These are phyloP conservation scores for Acanthisitta chloris DNA, from an alignment of 2,113 vertebrate species.

Conservation along the genomic window DNA sequence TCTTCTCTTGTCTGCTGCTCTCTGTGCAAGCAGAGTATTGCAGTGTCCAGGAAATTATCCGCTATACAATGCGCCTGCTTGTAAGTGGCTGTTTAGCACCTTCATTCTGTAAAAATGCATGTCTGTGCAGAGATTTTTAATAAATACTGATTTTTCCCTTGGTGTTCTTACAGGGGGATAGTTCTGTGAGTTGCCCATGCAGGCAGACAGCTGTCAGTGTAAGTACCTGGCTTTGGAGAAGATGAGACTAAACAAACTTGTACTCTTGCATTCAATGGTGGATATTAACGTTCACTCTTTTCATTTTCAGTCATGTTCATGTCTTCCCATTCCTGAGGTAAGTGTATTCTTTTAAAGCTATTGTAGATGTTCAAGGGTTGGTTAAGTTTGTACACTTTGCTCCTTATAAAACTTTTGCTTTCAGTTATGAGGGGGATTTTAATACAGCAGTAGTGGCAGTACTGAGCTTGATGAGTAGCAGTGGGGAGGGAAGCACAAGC, in stretches of 20 bases:
- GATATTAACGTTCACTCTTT: constrained; percentile 17
- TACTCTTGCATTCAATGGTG: background rate
- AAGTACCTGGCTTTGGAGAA: constrained; percentile 32
- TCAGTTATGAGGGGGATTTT: background rate
- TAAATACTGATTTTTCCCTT: background rate
- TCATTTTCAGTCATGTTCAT: constrained; percentile 62
- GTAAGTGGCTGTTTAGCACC: constrained; percentile 43
- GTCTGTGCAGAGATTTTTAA: background rate
- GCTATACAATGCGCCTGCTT: background rate
- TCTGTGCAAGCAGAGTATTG: background rate
- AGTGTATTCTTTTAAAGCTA: background rate
- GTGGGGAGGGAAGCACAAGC: background rate
- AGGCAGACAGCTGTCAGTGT: constrained; percentile 30
- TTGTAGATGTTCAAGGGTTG: background rate
- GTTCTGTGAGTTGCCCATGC: constrained; percentile 35
- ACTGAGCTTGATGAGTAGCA: background rate
- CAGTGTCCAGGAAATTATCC: background rate
- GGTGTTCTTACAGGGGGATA: constrained; percentile 2
- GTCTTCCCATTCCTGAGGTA: constrained; percentile 70
- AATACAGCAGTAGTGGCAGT: background rate
- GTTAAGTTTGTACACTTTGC: background rate
- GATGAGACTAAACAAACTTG: background rate
- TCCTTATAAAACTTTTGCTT: background rate
- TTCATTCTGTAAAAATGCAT: background rate
- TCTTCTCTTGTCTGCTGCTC: constrained; percentile 57